These are phyloP conservation scores for Cataglyphis livida DNA, from an alignment of 2,888 invertebrate species.

Conservation along the genomic window DNA sequence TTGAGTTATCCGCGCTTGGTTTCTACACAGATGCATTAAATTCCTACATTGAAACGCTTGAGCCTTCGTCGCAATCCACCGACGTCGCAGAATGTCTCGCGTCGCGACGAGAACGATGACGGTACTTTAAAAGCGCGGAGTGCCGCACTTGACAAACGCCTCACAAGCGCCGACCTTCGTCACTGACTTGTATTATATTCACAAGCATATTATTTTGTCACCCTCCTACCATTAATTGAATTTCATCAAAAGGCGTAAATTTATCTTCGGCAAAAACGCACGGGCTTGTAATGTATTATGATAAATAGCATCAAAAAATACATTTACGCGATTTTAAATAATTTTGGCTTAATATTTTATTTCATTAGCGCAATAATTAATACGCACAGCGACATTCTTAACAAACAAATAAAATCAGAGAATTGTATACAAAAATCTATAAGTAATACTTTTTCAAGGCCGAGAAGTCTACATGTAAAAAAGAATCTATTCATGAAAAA, in stretches of 20 bases:
- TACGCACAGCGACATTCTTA: neutral
- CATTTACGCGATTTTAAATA: neutral
- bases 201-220: slow-evolving; percentile 62
- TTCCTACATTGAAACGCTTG: slow-evolving; percentile 69
- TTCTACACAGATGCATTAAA: slow-evolving; percentile 76
- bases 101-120: slow-evolving; percentile 65
- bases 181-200: slow-evolving; percentile 70
- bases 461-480: neutral
- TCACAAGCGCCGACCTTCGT: slow-evolving; percentile 72
- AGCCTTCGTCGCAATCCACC: slow-evolving; percentile 60
- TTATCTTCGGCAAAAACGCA: neutral
- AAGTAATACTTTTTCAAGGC: neutral
- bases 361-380: neutral
- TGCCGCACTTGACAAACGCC: slow-evolving; percentile 78
- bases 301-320: neutral
- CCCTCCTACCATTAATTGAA: neutral
- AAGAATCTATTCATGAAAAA: neutral
- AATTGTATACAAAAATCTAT: neutral
- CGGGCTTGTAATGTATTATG: neutral
- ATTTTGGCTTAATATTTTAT: neutral
- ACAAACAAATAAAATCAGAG: neutral
- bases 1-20: slow-evolving; percentile 64
- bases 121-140: slow-evolving; percentile 81
- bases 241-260: neutral
- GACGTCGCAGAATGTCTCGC: slow-evolving; percentile 66